Evolutionary conservation across 2,888 invertebrate species (phyloP).

Genomic region (Pachliopta kotzebuea): DNA sequence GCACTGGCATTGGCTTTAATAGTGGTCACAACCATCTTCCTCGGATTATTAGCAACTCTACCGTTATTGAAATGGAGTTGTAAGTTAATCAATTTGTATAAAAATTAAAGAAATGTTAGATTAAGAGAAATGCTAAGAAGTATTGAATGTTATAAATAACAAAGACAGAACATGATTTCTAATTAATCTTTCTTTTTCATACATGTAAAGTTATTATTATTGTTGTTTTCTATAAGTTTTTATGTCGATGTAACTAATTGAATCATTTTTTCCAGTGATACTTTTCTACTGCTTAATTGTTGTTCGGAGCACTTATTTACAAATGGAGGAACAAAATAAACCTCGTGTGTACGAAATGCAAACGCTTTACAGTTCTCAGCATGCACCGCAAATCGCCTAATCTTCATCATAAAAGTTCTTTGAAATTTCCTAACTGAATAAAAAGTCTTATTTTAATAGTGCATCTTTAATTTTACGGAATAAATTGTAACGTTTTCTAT

Average conservation of each 20-base stretch:
- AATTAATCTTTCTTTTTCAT: no score
- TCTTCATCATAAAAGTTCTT: neutral
- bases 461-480: neutral
- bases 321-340: constrained; percentile 59
- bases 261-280: constrained; percentile 51
- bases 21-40: constrained; percentile 57
- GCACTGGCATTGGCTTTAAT: constrained; percentile 52
- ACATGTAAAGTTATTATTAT: no score
- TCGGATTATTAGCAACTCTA: constrained; percentile 56
- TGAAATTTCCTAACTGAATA: neutral
- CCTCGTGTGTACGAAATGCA: constrained; percentile 58
- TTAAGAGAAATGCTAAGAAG: no score
- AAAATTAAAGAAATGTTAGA: neutral
- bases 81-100: constrained; percentile 43
- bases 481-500: neutral
- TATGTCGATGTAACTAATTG: neutral
- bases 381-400: constrained; percentile 46
- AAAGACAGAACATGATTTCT: no score
- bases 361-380: constrained; percentile 50
- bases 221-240: no score
- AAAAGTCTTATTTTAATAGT: neutral
- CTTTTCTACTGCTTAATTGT: constrained; percentile 57
- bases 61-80: constrained; percentile 60
- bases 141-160: no score
- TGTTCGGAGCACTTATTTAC: constrained; percentile 59